phyloP scores from a whole-genome alignment of 2,113 vertebrate species.

The Enhydra lutris region DNA sequence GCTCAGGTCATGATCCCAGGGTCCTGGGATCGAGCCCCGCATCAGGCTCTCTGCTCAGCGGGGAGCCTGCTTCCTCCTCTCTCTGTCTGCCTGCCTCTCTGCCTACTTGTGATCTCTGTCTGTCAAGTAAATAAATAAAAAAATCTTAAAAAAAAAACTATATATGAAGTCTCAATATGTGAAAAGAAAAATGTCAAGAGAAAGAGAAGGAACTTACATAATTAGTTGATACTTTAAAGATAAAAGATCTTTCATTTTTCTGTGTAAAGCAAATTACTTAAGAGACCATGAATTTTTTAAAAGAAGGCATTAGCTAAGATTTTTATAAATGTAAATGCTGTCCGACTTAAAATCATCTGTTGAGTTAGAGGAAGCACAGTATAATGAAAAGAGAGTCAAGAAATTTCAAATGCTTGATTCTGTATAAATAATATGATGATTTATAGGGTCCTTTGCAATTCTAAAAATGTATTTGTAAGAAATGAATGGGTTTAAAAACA shows the following conservation, averaged over 20 bases:
- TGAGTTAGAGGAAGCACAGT: not conserved
- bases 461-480: not conserved
- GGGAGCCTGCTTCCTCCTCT: too few relatives aligned
- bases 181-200: not conserved
- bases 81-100: too few relatives aligned
- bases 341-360: not conserved
- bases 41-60: too few relatives aligned
- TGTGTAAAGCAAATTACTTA: not conserved
- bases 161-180: not conserved
- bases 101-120: too few relatives aligned
- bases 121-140: too few relatives aligned
- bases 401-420: not conserved
- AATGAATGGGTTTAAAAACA: not conserved
- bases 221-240: not conserved
- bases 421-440: not conserved
- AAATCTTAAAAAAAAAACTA: not conserved
- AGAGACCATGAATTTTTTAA: not conserved
- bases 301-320: not conserved
- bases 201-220: not conserved
- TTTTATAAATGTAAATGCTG: conserved; percentile 11
- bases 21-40: too few relatives aligned
- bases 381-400: not conserved
- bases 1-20: too few relatives aligned
- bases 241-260: not conserved
- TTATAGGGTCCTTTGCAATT: not conserved